Conservation (phyloP, 2,797 vertebrate genomes). For the Sciurus carolinensis region DNA sequence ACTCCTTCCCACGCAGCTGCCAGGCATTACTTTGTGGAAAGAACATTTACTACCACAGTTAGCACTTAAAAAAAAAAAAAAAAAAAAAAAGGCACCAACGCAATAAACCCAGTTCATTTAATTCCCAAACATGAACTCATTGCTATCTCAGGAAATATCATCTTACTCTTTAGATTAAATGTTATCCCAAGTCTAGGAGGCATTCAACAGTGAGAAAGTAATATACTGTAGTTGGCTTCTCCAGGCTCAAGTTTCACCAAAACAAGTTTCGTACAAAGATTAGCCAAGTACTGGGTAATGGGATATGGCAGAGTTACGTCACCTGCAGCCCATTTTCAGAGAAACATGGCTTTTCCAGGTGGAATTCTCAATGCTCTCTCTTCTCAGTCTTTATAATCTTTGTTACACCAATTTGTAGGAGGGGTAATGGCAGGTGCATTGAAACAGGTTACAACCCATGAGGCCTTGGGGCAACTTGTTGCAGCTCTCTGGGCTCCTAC, state of each 20-base stretch:
- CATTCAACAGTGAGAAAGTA: slow-evolving; percentile 80
- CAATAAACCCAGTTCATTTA: slow-evolving; percentile 78
- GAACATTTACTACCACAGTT: slow-evolving; percentile 53
- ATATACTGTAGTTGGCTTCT: slow-evolving; percentile 81
- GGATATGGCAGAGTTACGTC: slow-evolving; percentile 79
- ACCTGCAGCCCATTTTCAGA: slow-evolving; percentile 78
- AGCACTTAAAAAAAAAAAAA: neutral
- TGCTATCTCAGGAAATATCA: slow-evolving; percentile 85
- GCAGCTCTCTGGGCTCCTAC: neutral
- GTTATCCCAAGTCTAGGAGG: slow-evolving; percentile 74
- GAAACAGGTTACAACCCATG: neutral
- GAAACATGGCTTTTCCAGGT: slow-evolving; percentile 75
- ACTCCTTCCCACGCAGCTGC: neutral
- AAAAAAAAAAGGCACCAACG: slow-evolving; percentile 2
- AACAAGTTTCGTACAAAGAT: slow-evolving; percentile 84
- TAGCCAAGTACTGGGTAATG: slow-evolving; percentile 80
- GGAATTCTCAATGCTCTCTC: slow-evolving; percentile 54
- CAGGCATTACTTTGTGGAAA: slow-evolving; percentile 56
- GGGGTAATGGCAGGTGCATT: slow-evolving; percentile 5
- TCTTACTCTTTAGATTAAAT: slow-evolving; percentile 85
- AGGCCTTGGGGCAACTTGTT: neutral
- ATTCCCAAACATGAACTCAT: slow-evolving; percentile 83
- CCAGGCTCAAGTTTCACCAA: slow-evolving; percentile 83
- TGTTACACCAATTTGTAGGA: neutral
- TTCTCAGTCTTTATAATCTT: slow-evolving; percentile 43